Evolutionary conservation across 23 tunicate species (phyloP), one percentile per base, ranked within the genome.

Genomic region (Trididemnum nubilum): DNA sequence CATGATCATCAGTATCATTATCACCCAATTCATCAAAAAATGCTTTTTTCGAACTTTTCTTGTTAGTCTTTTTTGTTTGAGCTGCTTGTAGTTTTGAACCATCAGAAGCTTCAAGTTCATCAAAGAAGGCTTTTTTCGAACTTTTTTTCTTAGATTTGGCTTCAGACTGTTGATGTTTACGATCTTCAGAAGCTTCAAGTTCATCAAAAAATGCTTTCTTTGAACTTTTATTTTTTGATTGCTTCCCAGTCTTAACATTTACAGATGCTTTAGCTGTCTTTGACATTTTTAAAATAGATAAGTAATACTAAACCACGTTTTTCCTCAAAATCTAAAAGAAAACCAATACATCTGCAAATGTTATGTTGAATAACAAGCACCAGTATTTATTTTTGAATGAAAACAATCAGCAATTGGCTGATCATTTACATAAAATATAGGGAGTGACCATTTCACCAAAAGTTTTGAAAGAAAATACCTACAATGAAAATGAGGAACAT

Each of bases 161-260:
- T 15, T 44, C 54, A 9, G 54, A 9, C 15, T 44, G 54, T n/a
- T n/a, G n/a, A n/a, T n/a, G n/a, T n/a, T n/a, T n/a, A 7, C 12
- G 9, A 7, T 44, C 54, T 7, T 9, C 15, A 7, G 54, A 44
- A 9, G 84, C 88, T 26, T 91, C 97, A 22, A 96, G 85, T 34
- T 88, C 89, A 30, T 85, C 94, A 73, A 96, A 96, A 60, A 93
- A 93, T 4, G 86, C 80, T 69, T 84, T 87, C 57, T 91, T 96
- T 0, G 87, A 83, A 34, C 72, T 73, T 33, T 87, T 91, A 27
- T 90, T 61, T 61, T 61, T 61, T 21, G 28, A 21, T 61, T 61
- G 18, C 26, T 61, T 61, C 3, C n/a, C 67, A 12, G 22, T 24
- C 5, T 9, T 44, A 7, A 9, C 54, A 7, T 44, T 15, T 44